phyloP scores from a whole-genome alignment of 2,888 invertebrate genomes.

The Melitaea athalia region DNA sequence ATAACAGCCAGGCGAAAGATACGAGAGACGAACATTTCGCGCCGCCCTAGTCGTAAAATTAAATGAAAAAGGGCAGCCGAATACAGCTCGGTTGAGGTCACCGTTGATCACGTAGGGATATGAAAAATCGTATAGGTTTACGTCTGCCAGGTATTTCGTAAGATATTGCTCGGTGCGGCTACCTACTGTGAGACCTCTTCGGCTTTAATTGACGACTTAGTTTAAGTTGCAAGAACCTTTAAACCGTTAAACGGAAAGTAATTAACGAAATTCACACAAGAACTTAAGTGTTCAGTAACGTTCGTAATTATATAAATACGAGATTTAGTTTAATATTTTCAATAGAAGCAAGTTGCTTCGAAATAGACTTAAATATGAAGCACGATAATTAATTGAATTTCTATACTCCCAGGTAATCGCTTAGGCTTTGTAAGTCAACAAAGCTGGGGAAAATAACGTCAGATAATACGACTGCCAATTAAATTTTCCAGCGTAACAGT shows the following conservation, averaged over 20 bases:
- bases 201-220: conserved; percentile 50
- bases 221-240: conserved; percentile 39
- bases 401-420: no score
- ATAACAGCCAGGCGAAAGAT: conserved; percentile 59
- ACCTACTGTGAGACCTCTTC: conserved; percentile 42
- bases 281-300: not conserved
- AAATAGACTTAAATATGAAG: not conserved
- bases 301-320: not conserved
- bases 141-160: conserved; percentile 59
- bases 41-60: conserved; percentile 70
- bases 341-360: not conserved
- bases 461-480: conserved; percentile 16
- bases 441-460: not conserved
- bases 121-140: conserved; percentile 66
- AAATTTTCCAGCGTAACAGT: conserved; percentile 18
- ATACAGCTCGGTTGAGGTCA: conserved; percentile 41
- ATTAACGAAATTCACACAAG: not conserved
- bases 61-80: conserved; percentile 52
- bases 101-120: conserved; percentile 51
- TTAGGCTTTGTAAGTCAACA: no score
- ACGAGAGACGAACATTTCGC: conserved; percentile 59
- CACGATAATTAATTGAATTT: no score
- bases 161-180: conserved; percentile 49
- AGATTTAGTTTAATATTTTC: not conserved
- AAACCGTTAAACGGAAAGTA: not conserved